Evolutionary conservation across 1,140 invertebrate genomes (phyloP).

Genomic region (Calycopis cecrops): DNA sequence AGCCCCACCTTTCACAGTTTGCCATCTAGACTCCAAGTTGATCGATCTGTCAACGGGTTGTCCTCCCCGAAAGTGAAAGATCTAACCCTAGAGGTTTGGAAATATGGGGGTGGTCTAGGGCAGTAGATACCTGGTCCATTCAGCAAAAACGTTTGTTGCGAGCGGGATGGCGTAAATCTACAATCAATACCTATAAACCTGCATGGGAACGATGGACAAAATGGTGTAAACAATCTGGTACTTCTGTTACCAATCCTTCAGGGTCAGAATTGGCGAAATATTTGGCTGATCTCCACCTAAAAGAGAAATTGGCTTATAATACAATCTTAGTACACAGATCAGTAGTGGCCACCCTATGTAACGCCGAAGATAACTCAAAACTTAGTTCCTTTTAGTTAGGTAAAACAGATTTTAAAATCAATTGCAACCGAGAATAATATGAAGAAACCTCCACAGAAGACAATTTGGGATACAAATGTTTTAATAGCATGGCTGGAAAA

Average conservation of each 20-base stretch:
- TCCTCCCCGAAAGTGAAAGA: constrained; percentile 35
- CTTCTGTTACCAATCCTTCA: constrained; percentile 14
- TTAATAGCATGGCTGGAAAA: no score
- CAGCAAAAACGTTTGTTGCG: constrained; percentile 23
- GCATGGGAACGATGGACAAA: constrained; percentile 27
- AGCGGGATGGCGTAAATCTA: constrained; percentile 28
- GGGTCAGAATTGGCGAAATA: constrained; percentile 1
- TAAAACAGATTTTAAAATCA: no score
- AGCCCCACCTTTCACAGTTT: constrained; percentile 31
- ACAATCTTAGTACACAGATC: constrained; percentile 31
- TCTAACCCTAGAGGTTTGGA: constrained; percentile 41
- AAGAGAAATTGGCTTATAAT: constrained; percentile 26
- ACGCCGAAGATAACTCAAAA: no score
- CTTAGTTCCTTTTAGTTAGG: no score
- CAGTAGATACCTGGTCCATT: constrained; percentile 21
- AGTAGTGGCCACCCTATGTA: no score
- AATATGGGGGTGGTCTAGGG: constrained; percentile 36
- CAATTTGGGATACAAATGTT: no score
- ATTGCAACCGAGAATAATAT: no score
- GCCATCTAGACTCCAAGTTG: constrained; percentile 28
- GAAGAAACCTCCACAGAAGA: no score
- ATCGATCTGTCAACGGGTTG: constrained; percentile 33
- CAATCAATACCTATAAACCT: constrained; percentile 27
- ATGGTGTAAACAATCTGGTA: constrained; percentile 32
- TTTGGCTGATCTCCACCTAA: constrained; percentile 26